These are phyloP conservation scores for Gyps fulvus DNA, from an alignment of 2,113 vertebrate genomes.

Conservation along the genomic window DNA sequence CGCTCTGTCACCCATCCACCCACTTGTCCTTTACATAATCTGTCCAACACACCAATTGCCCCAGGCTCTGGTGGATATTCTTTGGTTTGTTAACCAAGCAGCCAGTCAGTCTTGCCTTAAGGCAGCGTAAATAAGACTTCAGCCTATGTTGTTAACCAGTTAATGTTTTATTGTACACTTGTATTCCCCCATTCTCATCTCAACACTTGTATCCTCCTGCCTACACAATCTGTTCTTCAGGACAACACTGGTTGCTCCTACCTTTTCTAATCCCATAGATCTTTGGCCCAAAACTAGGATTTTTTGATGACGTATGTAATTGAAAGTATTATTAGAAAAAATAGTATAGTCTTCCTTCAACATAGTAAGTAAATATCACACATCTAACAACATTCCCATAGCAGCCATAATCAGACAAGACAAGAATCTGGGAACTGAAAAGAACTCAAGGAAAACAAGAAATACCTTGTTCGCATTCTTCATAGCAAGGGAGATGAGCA, in stretches of 20 bases:
- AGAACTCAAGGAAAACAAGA: background rate
- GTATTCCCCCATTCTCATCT: background rate
- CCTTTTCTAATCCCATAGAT: background rate
- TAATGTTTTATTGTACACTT: background rate
- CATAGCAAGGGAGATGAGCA: background rate
- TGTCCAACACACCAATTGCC: rapidly evolving
- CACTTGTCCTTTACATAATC: background rate
- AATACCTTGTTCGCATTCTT: background rate
- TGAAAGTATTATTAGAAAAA: background rate
- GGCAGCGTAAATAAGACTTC: rapidly evolving
- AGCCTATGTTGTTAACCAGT: background rate
- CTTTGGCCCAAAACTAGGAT: background rate
- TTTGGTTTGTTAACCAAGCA: background rate
- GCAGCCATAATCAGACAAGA: background rate
- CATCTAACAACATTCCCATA: background rate
- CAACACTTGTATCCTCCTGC: background rate
- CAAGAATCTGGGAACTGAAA: background rate
- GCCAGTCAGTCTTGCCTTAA: background rate
- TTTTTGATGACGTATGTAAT: rapidly evolving
- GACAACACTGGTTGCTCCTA: background rate
- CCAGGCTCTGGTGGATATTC: background rate
- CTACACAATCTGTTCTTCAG: background rate
- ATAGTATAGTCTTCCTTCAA: background rate
- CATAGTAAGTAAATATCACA: background rate
- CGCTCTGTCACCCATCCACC: background rate